Evolutionary conservation across 1,140 invertebrate genomes (phyloP), one percentile per base, ranked within the genome.

Genomic region (Neuroterus valhalla): DNA sequence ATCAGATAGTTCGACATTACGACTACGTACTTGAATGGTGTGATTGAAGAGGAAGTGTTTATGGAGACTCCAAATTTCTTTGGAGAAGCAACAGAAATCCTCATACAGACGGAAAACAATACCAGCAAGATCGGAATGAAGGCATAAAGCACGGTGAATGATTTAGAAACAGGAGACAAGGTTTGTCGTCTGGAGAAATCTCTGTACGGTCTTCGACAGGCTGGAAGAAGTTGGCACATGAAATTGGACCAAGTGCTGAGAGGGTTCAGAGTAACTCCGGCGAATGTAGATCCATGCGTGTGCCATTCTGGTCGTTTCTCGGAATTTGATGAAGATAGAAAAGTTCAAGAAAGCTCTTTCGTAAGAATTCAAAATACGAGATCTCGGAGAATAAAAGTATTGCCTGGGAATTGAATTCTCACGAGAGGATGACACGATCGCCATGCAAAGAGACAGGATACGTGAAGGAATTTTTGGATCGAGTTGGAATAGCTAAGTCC

Each of bases 1-100:
- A 66, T 42, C 23, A 66, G 38, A 66, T 80, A 83, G n/a, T 73
- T 83, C 17, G 85, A 87, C 74, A 69, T 88, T 2, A 79, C n/a
- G n/a, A n/a, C n/a, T n/a, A n/a, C n/a, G n/a, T n/a, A n/a, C n/a
- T n/a, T n/a, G n/a, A n/a, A n/a, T n/a, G n/a, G n/a, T n/a, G n/a
- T n/a, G n/a, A n/a, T n/a, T n/a, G n/a, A n/a, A n/a, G n/a, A n/a
- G n/a, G n/a, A n/a, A n/a, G n/a, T n/a, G n/a, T n/a, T n/a, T n/a
- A n/a, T n/a, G n/a, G n/a, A n/a, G n/a, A n/a, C 74, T 21, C 87
- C 82, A 0, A 21, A 21, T 21, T 21, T 52, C 5, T 19, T 21
- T 11, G 2, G 8, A 1, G 48, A 52, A 17, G 48, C 48, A 21
- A 52, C 17, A 19, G 1, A 21, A 52, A 52, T 52, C 17, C 19